Percentiles rank a stretch among this genome's conserved stretches.
These are phyloP conservation scores for Bhutanitis thaidina DNA, from an alignment of 2,888 invertebrate genomes.

Conservation along the genomic window DNA sequence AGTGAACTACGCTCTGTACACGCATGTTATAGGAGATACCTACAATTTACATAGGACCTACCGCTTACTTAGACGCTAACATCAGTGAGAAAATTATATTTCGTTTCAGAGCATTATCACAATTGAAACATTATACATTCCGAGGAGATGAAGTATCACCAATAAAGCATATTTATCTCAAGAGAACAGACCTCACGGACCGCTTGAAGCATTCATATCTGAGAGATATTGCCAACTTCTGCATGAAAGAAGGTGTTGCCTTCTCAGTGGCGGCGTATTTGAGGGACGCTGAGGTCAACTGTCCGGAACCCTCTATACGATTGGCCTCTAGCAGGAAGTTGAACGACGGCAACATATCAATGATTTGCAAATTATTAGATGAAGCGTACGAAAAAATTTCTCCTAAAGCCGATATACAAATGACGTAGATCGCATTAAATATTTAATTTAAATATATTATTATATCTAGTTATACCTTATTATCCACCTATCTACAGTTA, in stretches of 20 bases:
- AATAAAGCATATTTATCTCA: constrained; percentile 86
- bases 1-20: too few relatives aligned
- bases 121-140: constrained; percentile 69
- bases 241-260: constrained; percentile 84
- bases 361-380: constrained; percentile 53
- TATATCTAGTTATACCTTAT: too few relatives aligned
- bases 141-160: constrained; percentile 84
- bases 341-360: constrained; percentile 80
- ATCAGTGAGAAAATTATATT: too few relatives aligned
- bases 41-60: too few relatives aligned
- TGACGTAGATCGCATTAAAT: too few relatives aligned
- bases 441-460: too few relatives aligned
- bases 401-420: constrained; percentile 48
- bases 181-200: constrained; percentile 62
- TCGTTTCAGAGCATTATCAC: constrained; percentile 53
- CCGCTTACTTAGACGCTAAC: too few relatives aligned
- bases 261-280: constrained; percentile 85
- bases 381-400: constrained; percentile 64
- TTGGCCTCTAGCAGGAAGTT: constrained; percentile 84
- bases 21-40: too few relatives aligned
- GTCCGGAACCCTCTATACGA: constrained; percentile 86
- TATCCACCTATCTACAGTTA: too few relatives aligned
- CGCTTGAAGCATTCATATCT: constrained; percentile 77
- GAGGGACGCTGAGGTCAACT: constrained; percentile 81
- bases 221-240: constrained; percentile 82